Percentiles rank a stretch among this genome's conserved stretches.
These are phyloP conservation scores for Phrynocephalus guinanensis DNA, from an alignment of 2,797 vertebrate genomes.

Conservation along the genomic window DNA sequence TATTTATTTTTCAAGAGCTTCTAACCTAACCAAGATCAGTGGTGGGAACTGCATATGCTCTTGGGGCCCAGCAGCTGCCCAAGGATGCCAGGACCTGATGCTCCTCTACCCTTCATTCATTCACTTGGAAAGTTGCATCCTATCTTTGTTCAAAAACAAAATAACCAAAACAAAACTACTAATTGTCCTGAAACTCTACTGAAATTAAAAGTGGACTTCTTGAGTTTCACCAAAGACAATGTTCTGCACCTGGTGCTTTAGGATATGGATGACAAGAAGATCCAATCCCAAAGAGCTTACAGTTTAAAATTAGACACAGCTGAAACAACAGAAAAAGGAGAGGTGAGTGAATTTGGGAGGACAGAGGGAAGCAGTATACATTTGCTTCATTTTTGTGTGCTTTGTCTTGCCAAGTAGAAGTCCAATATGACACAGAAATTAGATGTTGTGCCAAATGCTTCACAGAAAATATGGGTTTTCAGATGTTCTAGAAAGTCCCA, in stretches of 20 bases:
- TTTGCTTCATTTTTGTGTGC: not conserved
- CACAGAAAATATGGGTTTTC: not conserved
- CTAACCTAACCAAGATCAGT: too few relatives aligned
- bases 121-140: too few relatives aligned
- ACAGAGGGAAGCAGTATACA: too few relatives aligned
- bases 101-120: too few relatives aligned
- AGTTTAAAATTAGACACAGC: not conserved
- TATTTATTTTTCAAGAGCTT: not conserved
- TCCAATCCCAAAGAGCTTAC: not conserved
- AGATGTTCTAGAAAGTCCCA: not conserved
- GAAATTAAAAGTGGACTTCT: too few relatives aligned
- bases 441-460: not conserved
- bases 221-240: too few relatives aligned
- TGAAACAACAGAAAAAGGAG: not conserved
- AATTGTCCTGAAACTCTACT: too few relatives aligned
- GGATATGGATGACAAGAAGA: not conserved
- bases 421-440: not conserved
- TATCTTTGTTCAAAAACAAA: too few relatives aligned
- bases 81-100: not conserved
- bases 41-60: not conserved
- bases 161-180: too few relatives aligned
- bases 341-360: not conserved
- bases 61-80: not conserved
- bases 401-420: not conserved
- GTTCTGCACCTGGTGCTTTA: too few relatives aligned